Base-by-base conservation (phyloP, 2,113 vertebrate species). In the Anhinga rufa region DNA sequence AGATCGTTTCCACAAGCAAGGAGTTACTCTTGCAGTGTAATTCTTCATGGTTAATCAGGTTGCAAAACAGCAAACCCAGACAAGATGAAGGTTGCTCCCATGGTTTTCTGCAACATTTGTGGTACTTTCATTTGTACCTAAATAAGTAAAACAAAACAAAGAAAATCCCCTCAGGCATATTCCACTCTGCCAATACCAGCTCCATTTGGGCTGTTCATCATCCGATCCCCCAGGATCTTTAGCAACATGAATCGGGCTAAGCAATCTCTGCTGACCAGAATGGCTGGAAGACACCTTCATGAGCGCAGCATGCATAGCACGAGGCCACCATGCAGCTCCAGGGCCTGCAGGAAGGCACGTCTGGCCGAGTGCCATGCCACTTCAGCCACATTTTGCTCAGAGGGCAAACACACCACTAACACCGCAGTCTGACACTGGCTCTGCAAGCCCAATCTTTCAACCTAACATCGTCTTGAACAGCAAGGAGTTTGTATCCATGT, bases 241-340 rank as follows among this genome's bases (percentile, higher is more conserved):
- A 84, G 44, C 29, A 42, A 29, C 26, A 9, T 6, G 18, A 84
- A 14, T n/a, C 44, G 61, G 22, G 60, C 17, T 49, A 24, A 83
- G 34, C 38, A 65, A 40, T 3, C 21, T 68, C 62, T 74, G 44
- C 38, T 1, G 0, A 34, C 10, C 32, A 40, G 26, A 26, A 19
- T 7, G 38, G 4, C 34, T 34, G 46, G 44, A 64, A 86, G 36
- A 38, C 0, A 6, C 28, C 32, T 54, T 44, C 48, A 29, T 48
- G 55, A 55, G 65, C 2, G 1, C 9, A 6, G 29, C 48, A 44
- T 2, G 2, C 6, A 3, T 0, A 1, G 11, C 31, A 8, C 0
- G 3, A 40, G 61, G 58, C n/a, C 16, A 2, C 29, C 21, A 1
- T 3, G 18, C 52, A 68, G 52, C 79, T 66, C n/a, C 2, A 3